Percentiles rank a stretch among this genome's conserved stretches.
Evolutionary conservation across 1,140 invertebrate genomes (phyloP).

Genomic region (Whitmania pigra): DNA sequence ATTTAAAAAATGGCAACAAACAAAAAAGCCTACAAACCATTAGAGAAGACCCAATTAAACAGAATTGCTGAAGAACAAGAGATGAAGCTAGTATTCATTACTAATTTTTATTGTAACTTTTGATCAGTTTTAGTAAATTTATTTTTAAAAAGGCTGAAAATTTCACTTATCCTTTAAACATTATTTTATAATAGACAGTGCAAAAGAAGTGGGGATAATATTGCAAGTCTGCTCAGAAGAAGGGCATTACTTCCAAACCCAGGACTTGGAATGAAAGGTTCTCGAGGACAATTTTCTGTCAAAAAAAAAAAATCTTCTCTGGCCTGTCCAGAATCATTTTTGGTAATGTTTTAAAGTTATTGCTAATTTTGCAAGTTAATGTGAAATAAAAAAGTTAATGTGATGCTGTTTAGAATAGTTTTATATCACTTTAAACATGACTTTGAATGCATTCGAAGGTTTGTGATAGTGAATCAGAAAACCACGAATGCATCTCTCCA

Average conservation of each 20-base stretch:
- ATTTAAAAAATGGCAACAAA: too few relatives aligned
- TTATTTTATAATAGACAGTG: neutral
- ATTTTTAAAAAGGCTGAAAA: neutral
- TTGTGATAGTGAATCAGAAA: neutral
- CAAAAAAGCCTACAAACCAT: too few relatives aligned
- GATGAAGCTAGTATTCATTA: neutral
- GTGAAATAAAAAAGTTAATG: neutral
- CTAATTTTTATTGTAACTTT: neutral
- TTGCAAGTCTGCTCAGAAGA: constrained; percentile 9
- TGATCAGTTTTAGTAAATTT: neutral
- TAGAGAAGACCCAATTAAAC: constrained; percentile 4
- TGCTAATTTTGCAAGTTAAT: neutral
- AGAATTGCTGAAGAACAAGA: constrained; percentile 10
- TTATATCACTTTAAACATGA: neutral
- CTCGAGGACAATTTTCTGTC: neutral
- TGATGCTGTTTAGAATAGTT: neutral
- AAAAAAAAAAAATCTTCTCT: neutral
- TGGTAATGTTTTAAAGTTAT: neutral
- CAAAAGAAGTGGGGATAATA: constrained; percentile 9
- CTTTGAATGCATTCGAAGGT: neutral
- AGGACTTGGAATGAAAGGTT: neutral
- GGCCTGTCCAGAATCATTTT: neutral
- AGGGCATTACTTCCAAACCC: neutral
- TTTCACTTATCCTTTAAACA: neutral
- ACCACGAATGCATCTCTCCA: neutral